A percentile compares a stretch with the other conserved stretches of the same genome.
These are phyloP conservation scores for Heterotis niloticus DNA, from an alignment of 2,113 vertebrate species.

Conservation along the genomic window DNA sequence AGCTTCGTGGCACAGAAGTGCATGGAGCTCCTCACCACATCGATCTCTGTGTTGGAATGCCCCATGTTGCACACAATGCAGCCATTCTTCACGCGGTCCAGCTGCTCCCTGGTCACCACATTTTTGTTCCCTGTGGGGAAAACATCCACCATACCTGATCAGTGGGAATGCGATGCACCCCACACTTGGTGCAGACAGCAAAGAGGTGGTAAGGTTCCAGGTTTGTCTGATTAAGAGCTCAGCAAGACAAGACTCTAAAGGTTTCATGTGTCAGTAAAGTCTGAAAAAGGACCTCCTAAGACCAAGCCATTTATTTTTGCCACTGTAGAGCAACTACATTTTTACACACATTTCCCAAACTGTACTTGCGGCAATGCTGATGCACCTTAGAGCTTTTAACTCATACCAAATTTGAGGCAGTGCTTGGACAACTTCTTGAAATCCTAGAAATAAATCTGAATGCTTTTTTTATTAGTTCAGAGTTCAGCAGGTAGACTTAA, in stretches of 20 bases:
- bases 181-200: neutral
- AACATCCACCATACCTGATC: neutral
- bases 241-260: neutral
- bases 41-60: slow-evolving; percentile 96
- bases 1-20: neutral
- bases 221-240: neutral
- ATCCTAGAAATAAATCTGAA: no score
- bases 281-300: neutral
- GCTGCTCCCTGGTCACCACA: slow-evolving; percentile 89
- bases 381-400: no score
- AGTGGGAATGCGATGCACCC: no score
- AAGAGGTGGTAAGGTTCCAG: neutral
- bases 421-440: no score
- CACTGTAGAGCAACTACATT: no score
- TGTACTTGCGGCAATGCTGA: no score
- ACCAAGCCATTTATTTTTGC: no score
- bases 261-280: neutral
- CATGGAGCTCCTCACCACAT: slow-evolving; percentile 74
- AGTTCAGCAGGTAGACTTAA: no score
- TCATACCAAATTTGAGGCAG: no score
- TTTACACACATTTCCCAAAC: no score
- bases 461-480: no score
- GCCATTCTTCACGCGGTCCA: slow-evolving; percentile 96
- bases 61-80: slow-evolving; percentile 99
- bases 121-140: slow-evolving; percentile 87